Base-by-base conservation (phyloP, 2,888 invertebrate genomes). In the Mystacides longicornis region DNA sequence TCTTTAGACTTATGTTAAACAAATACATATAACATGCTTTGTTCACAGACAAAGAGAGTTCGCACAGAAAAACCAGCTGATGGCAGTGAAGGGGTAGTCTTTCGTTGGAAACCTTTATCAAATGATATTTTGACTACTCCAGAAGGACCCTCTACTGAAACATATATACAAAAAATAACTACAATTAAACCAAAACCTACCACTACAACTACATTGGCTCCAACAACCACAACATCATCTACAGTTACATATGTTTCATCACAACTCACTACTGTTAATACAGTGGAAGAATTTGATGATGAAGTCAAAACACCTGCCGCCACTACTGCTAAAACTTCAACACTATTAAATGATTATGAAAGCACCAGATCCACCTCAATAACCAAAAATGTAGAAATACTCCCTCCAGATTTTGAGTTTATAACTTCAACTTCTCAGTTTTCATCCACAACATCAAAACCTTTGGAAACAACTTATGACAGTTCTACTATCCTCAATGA, bases 11-110 rank as follows among this genome's bases (percentile, higher is more conserved):
- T 27, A 27, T 7, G 11, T 7, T 27, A 27, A 27, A 27, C 27
- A 27, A 27, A 5, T 43, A 43, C n/a, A n/a, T 43, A 27, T 27
- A 21, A 14, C 49, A 51, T 64, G 62, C 57, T 48, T 49, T 46
- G 56, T 58, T 78, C 76, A 62, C 75, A 79, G 79, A 79, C 79
- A 57, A 71, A 77, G 69, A 70, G 75, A 72, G 78, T 79, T 62
- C 71, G 76, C 58, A 78, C 77, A 21, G 77, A 77, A 69, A 76
- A 69, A 63, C 76, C 77, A 56, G 67, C 63, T 61, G 71, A 72
- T 62, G 73, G 69, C 62, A 71, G 66, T 21, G 55, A 56, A 46
- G 63, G 61, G 50, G 58, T 62, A 27, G 59, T 64, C 48, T 64
- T 59, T 56, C 63, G 64, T 53, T 65, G 64, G 63, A 66, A 63